Evolutionary conservation across 1,140 invertebrate species (phyloP).

Genomic region (Trichonephila inaurata): DNA sequence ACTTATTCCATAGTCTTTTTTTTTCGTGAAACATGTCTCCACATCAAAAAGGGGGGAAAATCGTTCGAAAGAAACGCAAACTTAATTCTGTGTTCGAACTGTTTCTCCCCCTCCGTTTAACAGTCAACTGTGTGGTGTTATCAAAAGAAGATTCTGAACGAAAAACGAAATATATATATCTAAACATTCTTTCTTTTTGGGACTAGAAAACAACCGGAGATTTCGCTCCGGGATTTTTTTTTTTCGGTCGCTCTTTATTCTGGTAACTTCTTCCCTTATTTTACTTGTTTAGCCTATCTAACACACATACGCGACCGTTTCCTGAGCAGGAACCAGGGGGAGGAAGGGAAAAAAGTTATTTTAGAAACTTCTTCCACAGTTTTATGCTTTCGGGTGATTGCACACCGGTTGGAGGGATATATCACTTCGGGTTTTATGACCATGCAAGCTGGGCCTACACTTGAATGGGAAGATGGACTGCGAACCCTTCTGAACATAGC

Average conservation of each 20-base stretch:
- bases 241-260: neutral
- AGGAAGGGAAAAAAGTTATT: constrained; percentile 11
- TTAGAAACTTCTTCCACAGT: constrained; percentile 53
- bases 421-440: constrained; percentile 29
- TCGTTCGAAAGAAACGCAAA: constrained; percentile 38
- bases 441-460: neutral
- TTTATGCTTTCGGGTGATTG: constrained; percentile 43
- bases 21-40: constrained; percentile 5
- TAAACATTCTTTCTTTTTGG: neutral
- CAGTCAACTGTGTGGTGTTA: constrained; percentile 52
- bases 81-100: constrained; percentile 51
- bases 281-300: constrained; percentile 60
- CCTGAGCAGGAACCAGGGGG: neutral
- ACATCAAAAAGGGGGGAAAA: neutral
- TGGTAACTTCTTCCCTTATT: constrained; percentile 38
- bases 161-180: constrained; percentile 1
- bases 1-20: constrained; percentile 8
- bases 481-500: neutral
- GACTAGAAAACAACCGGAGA: neutral
- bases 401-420: constrained; percentile 31
- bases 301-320: constrained; percentile 35
- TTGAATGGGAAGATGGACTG: neutral
- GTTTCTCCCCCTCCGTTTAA: neutral
- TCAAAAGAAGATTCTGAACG: constrained; percentile 44
- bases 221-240: neutral